These are phyloP conservation scores for Sus cebifrons DNA, from an alignment of 2,797 vertebrate genomes.

Conservation along the genomic window DNA sequence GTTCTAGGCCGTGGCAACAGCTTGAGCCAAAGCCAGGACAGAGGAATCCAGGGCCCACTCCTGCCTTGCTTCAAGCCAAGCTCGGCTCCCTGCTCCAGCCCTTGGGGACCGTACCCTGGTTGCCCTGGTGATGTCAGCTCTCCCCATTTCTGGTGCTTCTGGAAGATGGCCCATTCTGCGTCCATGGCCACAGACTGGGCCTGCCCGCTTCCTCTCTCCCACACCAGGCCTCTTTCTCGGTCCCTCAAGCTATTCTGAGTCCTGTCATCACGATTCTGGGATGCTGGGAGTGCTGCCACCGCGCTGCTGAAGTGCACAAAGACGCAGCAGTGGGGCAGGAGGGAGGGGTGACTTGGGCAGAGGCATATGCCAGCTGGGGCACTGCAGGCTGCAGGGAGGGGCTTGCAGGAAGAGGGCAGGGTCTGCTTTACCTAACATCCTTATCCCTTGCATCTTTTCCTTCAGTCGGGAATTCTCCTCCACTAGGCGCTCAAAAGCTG, in stretches of 20 bases:
- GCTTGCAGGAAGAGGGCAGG: background rate
- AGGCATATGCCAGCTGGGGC: background rate
- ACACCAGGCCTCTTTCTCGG: background rate
- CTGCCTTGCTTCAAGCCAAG: background rate
- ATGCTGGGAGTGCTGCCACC: background rate
- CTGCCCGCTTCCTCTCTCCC: background rate
- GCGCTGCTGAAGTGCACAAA: background rate
- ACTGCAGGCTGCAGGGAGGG: background rate
- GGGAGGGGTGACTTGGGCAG: background rate
- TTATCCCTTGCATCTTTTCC: constrained; percentile 98
- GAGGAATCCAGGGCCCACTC: background rate
- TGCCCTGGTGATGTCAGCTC: background rate
- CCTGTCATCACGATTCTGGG: background rate
- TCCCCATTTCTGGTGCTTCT: background rate
- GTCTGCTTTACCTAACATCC: constrained; percentile 94
- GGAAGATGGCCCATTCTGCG: background rate
- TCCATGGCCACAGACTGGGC: background rate
- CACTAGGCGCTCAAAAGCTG: constrained; percentile 95
- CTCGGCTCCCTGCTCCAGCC: background rate
- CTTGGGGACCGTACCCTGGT: background rate
- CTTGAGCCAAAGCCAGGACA: constrained; percentile 16
- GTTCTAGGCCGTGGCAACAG: background rate
- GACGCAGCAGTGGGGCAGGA: background rate
- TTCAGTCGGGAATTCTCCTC: constrained; percentile 96
- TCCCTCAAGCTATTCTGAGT: background rate